Base-by-base conservation (phyloP, 2,113 vertebrate species). In the Caranx ignobilis region DNA sequence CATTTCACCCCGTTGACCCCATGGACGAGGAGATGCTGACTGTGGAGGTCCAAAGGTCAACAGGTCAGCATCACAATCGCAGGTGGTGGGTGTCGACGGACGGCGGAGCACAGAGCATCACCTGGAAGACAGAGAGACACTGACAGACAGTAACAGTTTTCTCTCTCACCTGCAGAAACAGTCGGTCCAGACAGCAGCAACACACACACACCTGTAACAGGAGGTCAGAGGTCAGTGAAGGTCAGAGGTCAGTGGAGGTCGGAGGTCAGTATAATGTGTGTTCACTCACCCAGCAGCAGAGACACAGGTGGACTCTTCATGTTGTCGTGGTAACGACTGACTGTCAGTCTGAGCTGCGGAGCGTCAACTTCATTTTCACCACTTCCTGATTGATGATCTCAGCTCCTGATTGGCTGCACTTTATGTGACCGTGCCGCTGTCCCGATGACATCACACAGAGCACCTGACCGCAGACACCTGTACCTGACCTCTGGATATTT, bases 101-200 rank as follows among this genome's bases (percentile, higher is more conserved):
- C 26, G 26, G 26, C 26, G 26, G 26, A 26, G 26, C 26, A 26
- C 26, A 26, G 26, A 26, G 26, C 26, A 26, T 26, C 26, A 26
- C 26, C 26, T 26, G 26, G 26, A 26, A 26, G 26, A 26, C 1
- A 26, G 26, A 26, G 26, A 26, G 26, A 26, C 26, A 26, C 26
- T 26, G 26, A 37, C 37, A 37, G 37, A 6, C 37, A 39, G 39
- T 39, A 39, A 39, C 39, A 9, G 39, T 39, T 39, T 39, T 39
- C 39, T 39, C 39, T 41, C 39, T 68, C 65, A 68, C 65, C 65
- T 52, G 31, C 32, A 35, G 65, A n/a, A 50, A 52, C 65, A 15
- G 10, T n/a, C 2, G 0, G 65, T 68, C 47, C 65, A 37, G 7
- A 68, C 65, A 68, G 65, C 16, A 52, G 31, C 32, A 52, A 16